Base-by-base conservation (phyloP, 2,888 invertebrate species). In the Anoplius nigerrimus region DNA sequence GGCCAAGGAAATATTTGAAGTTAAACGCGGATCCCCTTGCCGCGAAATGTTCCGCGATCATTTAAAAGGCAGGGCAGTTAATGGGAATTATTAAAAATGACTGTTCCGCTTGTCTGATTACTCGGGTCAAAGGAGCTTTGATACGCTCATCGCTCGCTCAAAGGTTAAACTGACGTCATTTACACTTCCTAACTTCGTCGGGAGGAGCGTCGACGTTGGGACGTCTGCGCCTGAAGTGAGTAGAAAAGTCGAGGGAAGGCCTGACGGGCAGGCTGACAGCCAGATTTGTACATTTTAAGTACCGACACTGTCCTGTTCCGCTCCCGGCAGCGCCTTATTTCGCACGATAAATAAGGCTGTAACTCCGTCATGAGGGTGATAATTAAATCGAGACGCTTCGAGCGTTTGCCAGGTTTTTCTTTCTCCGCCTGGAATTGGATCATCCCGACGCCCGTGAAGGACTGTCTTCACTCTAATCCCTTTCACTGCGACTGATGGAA, bases 231-330 rank as follows among this genome's bases (percentile, higher is more conserved):
- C 58, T 63, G 66, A 66, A 69, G 69, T 56, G 73, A 78, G 75
- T 69, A 72, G 77, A 75, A 79, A 75, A 75, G 74, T 74, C 71
- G 71, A 57, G 61, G 63, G 74, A 70, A 74, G 77, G 76, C 60
- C 68, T 73, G 81, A 81, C 81, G 68, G 72, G 65, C 34, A 76
- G 78, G 80, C 80, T 84, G 84, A 84, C 83, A 82, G 76, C 74
- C 76, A 79, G 81, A 83, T 83, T 84, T 84, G 81, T 83, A 83
- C 82, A 75, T 79, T 76, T 78, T 79, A 77, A 78, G 76, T 73
- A 76, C 72, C 71, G 74, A 73, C 66, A 48, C 71, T 55, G 66
- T 27, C 55, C 53, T 16, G 57, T 61, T 65, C 62, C 66, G 70
- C 69, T 67, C 69, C 71, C 75, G 66, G 70, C 68, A 62, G 70